Evolutionary conservation across 2,888 invertebrate genomes (phyloP).

Genomic region (Rotaria socialis): DNA sequence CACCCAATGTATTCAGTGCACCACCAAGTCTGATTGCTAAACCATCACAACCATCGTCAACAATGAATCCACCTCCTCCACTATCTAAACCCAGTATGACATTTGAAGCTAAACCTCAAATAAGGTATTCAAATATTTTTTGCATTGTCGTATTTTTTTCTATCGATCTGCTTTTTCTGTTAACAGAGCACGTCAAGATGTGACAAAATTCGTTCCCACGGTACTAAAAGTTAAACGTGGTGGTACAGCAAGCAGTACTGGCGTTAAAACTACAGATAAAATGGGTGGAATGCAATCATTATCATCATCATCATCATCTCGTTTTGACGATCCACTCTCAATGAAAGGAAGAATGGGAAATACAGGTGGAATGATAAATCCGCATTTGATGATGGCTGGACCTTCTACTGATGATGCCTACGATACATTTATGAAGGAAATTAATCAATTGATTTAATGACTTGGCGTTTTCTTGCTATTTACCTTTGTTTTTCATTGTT

Average conservation of each 20-base stretch:
- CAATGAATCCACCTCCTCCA: too few relatives aligned
- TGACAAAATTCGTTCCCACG: slow-evolving; percentile 80
- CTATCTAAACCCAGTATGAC: slow-evolving; percentile 64
- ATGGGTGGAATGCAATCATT: too few relatives aligned
- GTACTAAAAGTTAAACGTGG: too few relatives aligned
- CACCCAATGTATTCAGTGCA: slow-evolving; percentile 19
- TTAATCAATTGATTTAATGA: not conserved
- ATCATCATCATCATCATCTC: slow-evolving; percentile 60
- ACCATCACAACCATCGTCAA: too few relatives aligned
- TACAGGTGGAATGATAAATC: too few relatives aligned
- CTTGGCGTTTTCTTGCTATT: too few relatives aligned
- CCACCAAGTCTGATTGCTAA: not conserved
- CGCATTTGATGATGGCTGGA: not conserved
- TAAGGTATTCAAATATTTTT: slow-evolving; percentile 61
- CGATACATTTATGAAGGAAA: slow-evolving; percentile 46
- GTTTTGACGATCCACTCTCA: not conserved
- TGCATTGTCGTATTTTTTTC: too few relatives aligned
- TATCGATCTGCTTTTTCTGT: too few relatives aligned
- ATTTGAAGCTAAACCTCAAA: slow-evolving; percentile 92
- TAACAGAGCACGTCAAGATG: too few relatives aligned
- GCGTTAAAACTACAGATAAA: too few relatives aligned
- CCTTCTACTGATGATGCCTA: slow-evolving; percentile 46
- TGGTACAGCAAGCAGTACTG: too few relatives aligned
- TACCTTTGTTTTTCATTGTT: too few relatives aligned
- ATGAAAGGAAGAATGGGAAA: not conserved